Evolutionary conservation across 2,888 invertebrate species (phyloP).

Genomic region (Tachystola acroxantha): DNA sequence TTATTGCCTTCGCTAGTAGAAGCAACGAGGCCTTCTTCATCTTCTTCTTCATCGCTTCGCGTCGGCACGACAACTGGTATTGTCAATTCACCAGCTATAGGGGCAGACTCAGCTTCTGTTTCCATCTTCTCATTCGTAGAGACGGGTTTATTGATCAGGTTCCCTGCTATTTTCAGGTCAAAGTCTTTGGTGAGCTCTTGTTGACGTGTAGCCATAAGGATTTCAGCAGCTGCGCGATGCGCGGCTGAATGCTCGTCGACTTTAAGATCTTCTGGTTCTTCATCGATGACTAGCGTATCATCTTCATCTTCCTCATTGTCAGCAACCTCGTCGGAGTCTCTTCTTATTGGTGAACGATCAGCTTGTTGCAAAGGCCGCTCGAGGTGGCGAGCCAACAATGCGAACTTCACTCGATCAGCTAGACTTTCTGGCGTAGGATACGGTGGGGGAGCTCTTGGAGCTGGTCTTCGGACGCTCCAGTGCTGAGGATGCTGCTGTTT

Average conservation of each 20-base stretch:
- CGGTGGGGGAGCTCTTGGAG: slow-evolving; percentile 62
- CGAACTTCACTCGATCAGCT: slow-evolving; percentile 81
- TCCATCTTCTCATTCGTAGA: slow-evolving; percentile 58
- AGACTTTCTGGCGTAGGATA: slow-evolving; percentile 49
- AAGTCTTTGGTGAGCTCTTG: slow-evolving; percentile 71
- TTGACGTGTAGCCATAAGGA: slow-evolving; percentile 70
- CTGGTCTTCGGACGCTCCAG: slow-evolving; percentile 87
- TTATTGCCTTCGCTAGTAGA: slow-evolving; percentile 91
- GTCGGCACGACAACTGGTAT: slow-evolving; percentile 81
- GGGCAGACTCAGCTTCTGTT: slow-evolving; percentile 49
- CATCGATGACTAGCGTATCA: slow-evolving; percentile 83
- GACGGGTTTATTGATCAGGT: slow-evolving; percentile 74
- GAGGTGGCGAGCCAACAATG: slow-evolving; percentile 87
- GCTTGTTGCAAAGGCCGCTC: slow-evolving; percentile 76
- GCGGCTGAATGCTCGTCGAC: slow-evolving; percentile 62
- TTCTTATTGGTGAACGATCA: slow-evolving; percentile 57
- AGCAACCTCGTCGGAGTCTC: slow-evolving; percentile 78
- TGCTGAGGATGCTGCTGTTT: slow-evolving; percentile 96
- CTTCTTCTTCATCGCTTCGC: slow-evolving; percentile 81
- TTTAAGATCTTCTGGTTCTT: slow-evolving; percentile 67
- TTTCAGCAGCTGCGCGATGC: slow-evolving; percentile 78
- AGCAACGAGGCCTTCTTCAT: slow-evolving; percentile 88
- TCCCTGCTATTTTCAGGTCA: slow-evolving; percentile 75
- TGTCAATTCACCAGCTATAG: slow-evolving; percentile 79
- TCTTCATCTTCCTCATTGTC: slow-evolving; percentile 82